These are phyloP conservation scores for Varecia variegata DNA, from an alignment of 2,797 vertebrate genomes.

Conservation along the genomic window DNA sequence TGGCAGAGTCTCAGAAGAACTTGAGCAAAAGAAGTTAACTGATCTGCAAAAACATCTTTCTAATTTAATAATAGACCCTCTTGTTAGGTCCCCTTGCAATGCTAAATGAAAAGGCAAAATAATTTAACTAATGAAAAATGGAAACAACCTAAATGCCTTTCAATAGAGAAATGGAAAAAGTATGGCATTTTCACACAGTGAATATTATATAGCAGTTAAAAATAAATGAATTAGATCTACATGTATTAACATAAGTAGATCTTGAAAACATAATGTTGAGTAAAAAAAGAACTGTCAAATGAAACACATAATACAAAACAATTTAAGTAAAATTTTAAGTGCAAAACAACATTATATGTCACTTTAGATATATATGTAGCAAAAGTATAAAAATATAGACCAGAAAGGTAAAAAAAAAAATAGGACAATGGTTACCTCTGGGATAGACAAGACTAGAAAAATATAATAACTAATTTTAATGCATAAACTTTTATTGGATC, in stretches of 20 bases:
- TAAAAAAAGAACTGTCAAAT: background rate
- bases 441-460: background rate
- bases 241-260: background rate
- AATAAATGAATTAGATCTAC: background rate
- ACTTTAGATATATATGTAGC: background rate
- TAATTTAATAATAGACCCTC: background rate
- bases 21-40: constrained; percentile 16
- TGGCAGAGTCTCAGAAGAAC: background rate
- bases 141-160: background rate
- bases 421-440: background rate
- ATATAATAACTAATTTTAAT: background rate
- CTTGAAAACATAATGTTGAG: background rate
- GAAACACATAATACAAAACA: background rate
- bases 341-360: background rate
- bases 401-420: background rate
- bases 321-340: constrained; percentile 39
- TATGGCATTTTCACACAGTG: background rate
- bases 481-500: background rate
- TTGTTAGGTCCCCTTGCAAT: background rate
- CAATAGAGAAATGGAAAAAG: background rate
- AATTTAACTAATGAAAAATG: background rate
- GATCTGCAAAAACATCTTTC: background rate
- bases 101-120: constrained; percentile 24
- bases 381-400: constrained; percentile 12
- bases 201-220: background rate